phyloP scores from a whole-genome alignment of 2,888 invertebrate genomes.

The Spodoptera picta region DNA sequence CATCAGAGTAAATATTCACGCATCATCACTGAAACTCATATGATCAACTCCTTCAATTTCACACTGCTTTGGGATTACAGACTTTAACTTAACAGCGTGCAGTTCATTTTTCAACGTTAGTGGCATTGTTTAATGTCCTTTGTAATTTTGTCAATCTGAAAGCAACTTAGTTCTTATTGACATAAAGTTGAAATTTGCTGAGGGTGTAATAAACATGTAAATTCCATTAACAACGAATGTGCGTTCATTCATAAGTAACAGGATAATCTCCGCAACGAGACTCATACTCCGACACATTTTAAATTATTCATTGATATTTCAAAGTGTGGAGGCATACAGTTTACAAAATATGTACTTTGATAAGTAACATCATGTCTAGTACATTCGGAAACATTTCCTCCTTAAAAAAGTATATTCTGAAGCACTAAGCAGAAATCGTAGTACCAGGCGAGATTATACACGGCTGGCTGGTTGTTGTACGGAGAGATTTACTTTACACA shows the following conservation, averaged over 20 bases:
- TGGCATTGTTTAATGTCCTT: slow-evolving; percentile 1
- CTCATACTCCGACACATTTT: slow-evolving; percentile 25
- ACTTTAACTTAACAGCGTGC: slow-evolving; percentile 8
- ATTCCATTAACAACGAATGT: slow-evolving; percentile 19
- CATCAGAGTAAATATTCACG: slow-evolving; percentile 27
- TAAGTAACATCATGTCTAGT: neutral
- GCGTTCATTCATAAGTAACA: slow-evolving; percentile 13
- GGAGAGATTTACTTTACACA: too few species aligned
- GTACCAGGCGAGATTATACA: too few species aligned
- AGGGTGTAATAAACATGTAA: neutral
- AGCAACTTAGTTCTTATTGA: neutral
- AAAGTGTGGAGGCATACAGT: neutral
- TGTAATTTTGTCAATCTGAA: neutral
- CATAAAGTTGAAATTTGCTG: slow-evolving; percentile 19
- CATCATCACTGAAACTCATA: slow-evolving; percentile 20
- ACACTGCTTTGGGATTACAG: slow-evolving; percentile 8
- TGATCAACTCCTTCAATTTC: slow-evolving; percentile 1
- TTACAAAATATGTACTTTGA: too few species aligned
- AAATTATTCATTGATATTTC: slow-evolving; percentile 22
- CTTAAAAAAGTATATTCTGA: too few species aligned
- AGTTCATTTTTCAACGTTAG: slow-evolving; percentile 6
- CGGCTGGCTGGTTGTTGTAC: too few species aligned
- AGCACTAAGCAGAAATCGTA: too few species aligned
- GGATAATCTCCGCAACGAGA: slow-evolving; percentile 19
- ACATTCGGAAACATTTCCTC: too few species aligned